Evolutionary conservation across 2,113 vertebrate species (phyloP), one percentile per base, ranked within the genome.

Genomic region (Tympanuchus pallidicinctus): DNA sequence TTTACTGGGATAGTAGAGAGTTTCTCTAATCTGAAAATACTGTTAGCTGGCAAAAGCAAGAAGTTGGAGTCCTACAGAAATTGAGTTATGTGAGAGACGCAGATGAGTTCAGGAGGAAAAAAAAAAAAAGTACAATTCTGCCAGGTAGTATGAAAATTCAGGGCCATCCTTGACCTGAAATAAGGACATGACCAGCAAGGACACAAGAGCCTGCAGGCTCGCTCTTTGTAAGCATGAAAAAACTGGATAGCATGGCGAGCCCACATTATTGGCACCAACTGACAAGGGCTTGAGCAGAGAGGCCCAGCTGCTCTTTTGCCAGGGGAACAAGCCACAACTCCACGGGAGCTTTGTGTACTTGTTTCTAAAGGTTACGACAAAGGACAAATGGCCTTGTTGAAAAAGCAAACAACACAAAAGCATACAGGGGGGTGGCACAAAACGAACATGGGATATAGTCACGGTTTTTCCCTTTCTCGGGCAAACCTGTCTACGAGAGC

Each of bases 261-360:
- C 52, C 76, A 13, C 28, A 36, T 13, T 36, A 19, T 42, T 1
- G 14, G 36, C 42, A 88, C 52, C 60, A 81, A 77, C 73, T 10
- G 19, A 59, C 0, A 27, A 57, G 25, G 61, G 60, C 61, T 90
- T 72, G 34, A 83, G 65, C 57, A 77, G 69, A 80, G 86, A 67
- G 91, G 42, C 47, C 61, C 69, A 93, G 70, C 92, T 94, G 93
- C 34, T 83, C 69, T 90, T 91, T 71, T 92, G 86, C 76, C 65
- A 54, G 57, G 57, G 65, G 61, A 93, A 65, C 61, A 75, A 93
- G 73, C 32, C 30, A 24, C 65, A 72, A 18, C 69, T 92, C 90
- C 61, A 54, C 65, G 72, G 76, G 70, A 86, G 42, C 38, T 88
- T 83, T 86, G 50, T 67, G 34, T 83, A 64, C 65, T 60, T 72